Conservation (phyloP, 1,140 invertebrate genomes). For the Gryon sp. region DNA sequence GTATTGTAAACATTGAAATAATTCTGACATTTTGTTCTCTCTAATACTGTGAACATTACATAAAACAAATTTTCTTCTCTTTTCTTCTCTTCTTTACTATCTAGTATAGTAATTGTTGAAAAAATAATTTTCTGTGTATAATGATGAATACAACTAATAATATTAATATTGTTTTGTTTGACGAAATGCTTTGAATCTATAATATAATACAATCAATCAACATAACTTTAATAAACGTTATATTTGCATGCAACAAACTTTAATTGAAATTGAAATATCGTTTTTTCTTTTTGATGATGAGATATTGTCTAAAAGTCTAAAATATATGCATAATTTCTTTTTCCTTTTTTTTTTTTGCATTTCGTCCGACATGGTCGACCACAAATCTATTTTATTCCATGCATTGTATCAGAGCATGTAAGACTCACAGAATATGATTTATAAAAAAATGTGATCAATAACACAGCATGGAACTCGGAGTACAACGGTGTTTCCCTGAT, state of each 20-base stretch:
- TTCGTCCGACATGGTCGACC: background rate
- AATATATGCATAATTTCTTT: too few relatives aligned
- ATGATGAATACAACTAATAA: too few relatives aligned
- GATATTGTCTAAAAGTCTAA: too few relatives aligned
- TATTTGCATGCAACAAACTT: constrained; percentile 11
- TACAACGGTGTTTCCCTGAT: constrained; percentile 2
- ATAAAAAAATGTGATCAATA: constrained; percentile 34
- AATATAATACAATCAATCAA: constrained; percentile 22
- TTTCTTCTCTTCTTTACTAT: too few relatives aligned
- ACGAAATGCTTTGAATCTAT: constrained; percentile 3
- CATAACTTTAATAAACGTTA: constrained; percentile 37
- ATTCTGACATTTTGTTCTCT: too few relatives aligned
- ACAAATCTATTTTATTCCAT: constrained; percentile 5
- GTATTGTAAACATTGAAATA: too few relatives aligned
- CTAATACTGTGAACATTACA: too few relatives aligned
- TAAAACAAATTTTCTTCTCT: too few relatives aligned
- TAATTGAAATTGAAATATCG: constrained; percentile 12
- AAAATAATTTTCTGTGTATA: too few relatives aligned
- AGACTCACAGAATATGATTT: constrained; percentile 16
- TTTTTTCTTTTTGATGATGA: constrained; percentile 9
- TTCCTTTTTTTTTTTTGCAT: constrained; percentile 6
- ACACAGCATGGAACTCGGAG: background rate
- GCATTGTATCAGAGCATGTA: background rate
- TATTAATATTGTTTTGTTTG: constrained; percentile 10
- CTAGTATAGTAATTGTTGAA: too few relatives aligned